Percentiles rank a stretch among this genome's conserved stretches.
These are phyloP conservation scores for Pelodiscus sinensis DNA, from an alignment of 2,113 vertebrate genomes.

Conservation along the genomic window DNA sequence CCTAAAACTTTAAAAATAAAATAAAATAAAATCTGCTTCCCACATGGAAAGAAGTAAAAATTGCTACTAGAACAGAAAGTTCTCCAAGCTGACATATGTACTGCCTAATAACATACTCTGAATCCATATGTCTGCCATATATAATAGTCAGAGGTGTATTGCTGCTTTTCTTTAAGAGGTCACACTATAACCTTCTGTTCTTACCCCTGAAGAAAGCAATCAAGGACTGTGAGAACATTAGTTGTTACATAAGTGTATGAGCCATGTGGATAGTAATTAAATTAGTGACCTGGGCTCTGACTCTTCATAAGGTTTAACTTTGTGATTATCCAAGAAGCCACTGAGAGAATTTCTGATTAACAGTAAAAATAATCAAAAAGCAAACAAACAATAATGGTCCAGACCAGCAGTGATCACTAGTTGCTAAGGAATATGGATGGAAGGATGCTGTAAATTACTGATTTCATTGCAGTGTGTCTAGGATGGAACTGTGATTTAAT, in stretches of 20 bases:
- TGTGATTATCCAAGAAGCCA: slow-evolving; percentile 46
- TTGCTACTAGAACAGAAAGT: background rate
- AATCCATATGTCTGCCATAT: background rate
- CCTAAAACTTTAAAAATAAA: background rate
- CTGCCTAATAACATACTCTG: background rate
- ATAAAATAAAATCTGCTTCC: background rate
- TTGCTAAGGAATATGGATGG: slow-evolving; percentile 22
- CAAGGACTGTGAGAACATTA: background rate
- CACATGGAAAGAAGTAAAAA: slow-evolving; percentile 1
- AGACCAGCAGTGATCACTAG: background rate
- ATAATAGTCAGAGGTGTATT: slow-evolving; percentile 13
- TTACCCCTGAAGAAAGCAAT: slow-evolving; percentile 33
- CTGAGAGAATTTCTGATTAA: slow-evolving; percentile 53
- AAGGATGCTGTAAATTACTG: slow-evolving; percentile 38
- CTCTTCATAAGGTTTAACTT: slow-evolving; percentile 37
- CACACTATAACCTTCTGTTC: background rate
- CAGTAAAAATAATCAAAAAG: slow-evolving; percentile 61
- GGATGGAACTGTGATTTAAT: slow-evolving; percentile 41
- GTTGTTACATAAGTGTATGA: background rate
- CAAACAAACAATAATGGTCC: background rate
- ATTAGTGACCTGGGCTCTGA: slow-evolving; percentile 11
- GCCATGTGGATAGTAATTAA: slow-evolving; percentile 35
- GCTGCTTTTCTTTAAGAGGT: background rate
- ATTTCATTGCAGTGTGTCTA: slow-evolving; percentile 35
- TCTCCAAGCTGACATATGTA: slow-evolving; percentile 10